Evolutionary conservation across 64 coral and sea anemone genomes (phyloP).

Genomic region (Stylophora pistillata): DNA sequence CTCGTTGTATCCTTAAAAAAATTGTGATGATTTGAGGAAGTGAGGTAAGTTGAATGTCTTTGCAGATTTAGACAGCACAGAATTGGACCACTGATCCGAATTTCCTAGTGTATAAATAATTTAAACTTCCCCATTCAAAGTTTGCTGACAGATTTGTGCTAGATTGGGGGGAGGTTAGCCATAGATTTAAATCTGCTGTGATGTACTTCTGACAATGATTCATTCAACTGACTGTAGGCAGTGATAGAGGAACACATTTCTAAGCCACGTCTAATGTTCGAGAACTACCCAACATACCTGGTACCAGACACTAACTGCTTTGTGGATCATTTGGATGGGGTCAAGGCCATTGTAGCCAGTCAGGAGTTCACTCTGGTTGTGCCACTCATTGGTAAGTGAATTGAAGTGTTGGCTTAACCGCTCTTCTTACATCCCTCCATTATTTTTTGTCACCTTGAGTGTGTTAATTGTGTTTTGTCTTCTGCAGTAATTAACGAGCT

Average conservation of each 20-base stretch:
- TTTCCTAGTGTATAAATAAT: no score
- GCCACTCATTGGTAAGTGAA: constrained; percentile 85
- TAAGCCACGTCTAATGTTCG: constrained; percentile 80
- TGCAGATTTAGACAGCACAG: no score
- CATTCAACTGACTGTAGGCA: constrained; percentile 49
- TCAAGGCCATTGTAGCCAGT: constrained; percentile 73
- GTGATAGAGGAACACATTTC: constrained; percentile 87
- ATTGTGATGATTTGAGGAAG: no score
- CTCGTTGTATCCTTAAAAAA: no score
- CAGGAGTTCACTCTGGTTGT: constrained; percentile 83
- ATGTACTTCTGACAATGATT: neutral
- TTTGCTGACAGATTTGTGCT: no score
- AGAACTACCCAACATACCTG: constrained; percentile 91
- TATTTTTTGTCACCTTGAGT: no score
- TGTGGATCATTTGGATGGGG: constrained; percentile 76
- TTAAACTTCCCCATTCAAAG: no score
- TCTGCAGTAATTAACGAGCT: constrained; percentile 95
- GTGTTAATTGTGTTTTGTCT: neutral
- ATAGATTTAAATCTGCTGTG: neutral
- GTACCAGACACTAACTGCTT: constrained; percentile 99
- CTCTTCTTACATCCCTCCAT: no score
- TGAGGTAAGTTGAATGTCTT: no score
- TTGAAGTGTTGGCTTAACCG: no score
- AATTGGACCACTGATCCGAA: no score
- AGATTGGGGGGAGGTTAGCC: no score